Evolutionary conservation across 2,888 invertebrate genomes (phyloP), one percentile per base, ranked within the genome.

Genomic region (Megamerina dolium): DNA sequence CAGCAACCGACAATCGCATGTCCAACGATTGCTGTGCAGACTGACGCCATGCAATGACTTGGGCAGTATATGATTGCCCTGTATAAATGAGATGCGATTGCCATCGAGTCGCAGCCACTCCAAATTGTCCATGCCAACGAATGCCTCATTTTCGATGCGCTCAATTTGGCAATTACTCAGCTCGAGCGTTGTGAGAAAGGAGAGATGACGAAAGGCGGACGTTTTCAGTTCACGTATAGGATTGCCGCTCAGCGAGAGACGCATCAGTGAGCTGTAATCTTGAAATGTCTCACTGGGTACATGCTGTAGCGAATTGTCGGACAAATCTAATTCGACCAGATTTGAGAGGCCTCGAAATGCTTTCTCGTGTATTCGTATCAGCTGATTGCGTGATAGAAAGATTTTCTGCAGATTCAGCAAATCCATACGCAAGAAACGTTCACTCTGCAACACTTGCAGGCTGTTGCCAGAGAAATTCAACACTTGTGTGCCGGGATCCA

Each of bases 351-450:
- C 90, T 45, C 81, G 80, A 69, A 93, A 90, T 19, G 91, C 85
- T 56, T 81, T 79, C 57, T 82, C 80, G 60, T 88, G 85, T 60
- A 93, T 82, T 61, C 80, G 79, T 58, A 81, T 82, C 57, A 93
- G 77, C 56, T 82, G 79, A 67, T 91, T 91, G 59, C 83, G 79
- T 45, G 84, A 79, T 51, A 92, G 72, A 68, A 83, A 90, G 56
- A 93, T 85, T 69, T 87, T 85, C 71, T 93, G 92, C 50, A 93
- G 75, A 73, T 93, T 90, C 50, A 87, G 79, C 57, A 93, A 74
- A 36, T 84, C 84, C 61, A 87, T 77, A 56, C 81, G 81, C 51
- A 83, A 78, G 61, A 93, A 92, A 27, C 84, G 80, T 68, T 89
- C 87, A 54, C 82, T 80, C 52, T 82, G 83, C 51, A 93, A 73